phyloP scores from a whole-genome alignment of 2,113 vertebrate species.

The Zapornia atra region DNA sequence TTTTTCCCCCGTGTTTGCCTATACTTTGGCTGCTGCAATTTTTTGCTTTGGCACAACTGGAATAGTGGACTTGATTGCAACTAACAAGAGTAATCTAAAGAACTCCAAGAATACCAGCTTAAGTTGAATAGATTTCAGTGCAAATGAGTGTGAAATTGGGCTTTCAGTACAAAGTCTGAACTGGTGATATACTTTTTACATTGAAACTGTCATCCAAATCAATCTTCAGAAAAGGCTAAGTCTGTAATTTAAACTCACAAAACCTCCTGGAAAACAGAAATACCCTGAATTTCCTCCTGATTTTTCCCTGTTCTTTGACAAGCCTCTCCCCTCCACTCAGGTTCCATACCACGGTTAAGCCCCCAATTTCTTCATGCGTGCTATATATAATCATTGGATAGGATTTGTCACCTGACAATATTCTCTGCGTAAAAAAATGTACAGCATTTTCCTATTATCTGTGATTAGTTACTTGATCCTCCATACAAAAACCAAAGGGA shows the following conservation, averaged over 20 bases:
- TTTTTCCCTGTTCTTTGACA: not conserved
- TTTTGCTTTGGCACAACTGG: constrained; percentile 12
- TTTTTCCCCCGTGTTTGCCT: not conserved
- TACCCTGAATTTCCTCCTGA: not conserved
- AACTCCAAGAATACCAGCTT: not conserved
- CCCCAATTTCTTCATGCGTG: not conserved
- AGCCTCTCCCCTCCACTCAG: not conserved
- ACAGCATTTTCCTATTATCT: not conserved
- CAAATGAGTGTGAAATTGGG: constrained; percentile 40
- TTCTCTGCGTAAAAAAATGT: not conserved
- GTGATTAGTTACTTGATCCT: not conserved
- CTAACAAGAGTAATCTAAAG: not conserved
- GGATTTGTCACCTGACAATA: not conserved
- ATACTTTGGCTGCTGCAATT: not conserved
- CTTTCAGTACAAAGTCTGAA: constrained; percentile 14
- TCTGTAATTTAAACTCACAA: not conserved
- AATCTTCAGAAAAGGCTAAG: not conserved
- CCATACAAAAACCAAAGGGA: not conserved
- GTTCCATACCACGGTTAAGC: not conserved
- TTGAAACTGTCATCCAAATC: not conserved
- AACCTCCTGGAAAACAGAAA: not conserved
- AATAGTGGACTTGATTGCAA: constrained; percentile 20
- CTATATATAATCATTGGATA: not conserved
- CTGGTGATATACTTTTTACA: not conserved
- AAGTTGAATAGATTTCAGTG: constrained; percentile 26